Evolutionary conservation across 37 sponge, comb jelly and placozoan genomes (phyloP), one percentile per base, ranked within the genome.

Genomic region (Beroe ovata): DNA sequence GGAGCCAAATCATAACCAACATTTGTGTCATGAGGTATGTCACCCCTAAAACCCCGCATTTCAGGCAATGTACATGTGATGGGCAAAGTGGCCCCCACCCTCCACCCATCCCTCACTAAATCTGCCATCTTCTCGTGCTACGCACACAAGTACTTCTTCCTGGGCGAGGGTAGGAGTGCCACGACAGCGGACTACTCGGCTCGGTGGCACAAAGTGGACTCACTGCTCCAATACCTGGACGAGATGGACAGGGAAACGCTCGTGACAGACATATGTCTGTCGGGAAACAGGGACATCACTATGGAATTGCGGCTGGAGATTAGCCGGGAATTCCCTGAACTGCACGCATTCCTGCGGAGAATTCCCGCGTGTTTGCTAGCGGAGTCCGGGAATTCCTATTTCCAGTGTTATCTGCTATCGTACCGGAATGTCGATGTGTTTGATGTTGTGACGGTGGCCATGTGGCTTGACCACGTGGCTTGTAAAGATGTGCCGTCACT

Each of bases 21-120:
- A n/a, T n/a, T n/a, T n/a, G n/a, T n/a, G n/a, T n/a, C n/a, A n/a
- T n/a, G n/a, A n/a, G n/a, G n/a, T n/a, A n/a, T n/a, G n/a, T n/a
- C n/a, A n/a, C n/a, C n/a, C n/a, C n/a, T n/a, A n/a, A n/a, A n/a
- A n/a, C n/a, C n/a, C n/a, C n/a, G n/a, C n/a, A n/a, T n/a, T 29
- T 3, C 36, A 69, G 71, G 71, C 3, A 77, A 39, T 16, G 84
- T 77, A 1, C 84, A 77, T 20, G 84, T 77, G 8, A 41, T 77
- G 6, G 84, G 47, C 23, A 77, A 77, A 35, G 38, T 77, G n/a
- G 84, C 22, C 6, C 84, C 84, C 26, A 77, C 26, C 21, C 26
- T 77, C 0, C 84, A 77, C 47, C 26, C 84, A 11, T 40, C 41
- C 47, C 84, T 77, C 28, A 77, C 41, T 40, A 77, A 77, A 25